Evolutionary conservation across 1,140 invertebrate species (phyloP).

Genomic region (Probaryconus sp.): DNA sequence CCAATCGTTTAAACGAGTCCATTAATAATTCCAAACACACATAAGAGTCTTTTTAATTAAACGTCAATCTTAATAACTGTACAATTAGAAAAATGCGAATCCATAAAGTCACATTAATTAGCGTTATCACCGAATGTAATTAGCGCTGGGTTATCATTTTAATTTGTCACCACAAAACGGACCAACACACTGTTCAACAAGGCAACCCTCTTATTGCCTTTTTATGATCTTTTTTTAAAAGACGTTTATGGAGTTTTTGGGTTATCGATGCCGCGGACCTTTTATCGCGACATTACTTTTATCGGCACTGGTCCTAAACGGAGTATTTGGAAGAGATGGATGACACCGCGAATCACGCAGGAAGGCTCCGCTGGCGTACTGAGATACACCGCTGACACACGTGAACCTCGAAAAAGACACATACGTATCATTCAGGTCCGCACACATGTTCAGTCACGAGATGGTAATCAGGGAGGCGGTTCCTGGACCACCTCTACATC

Average conservation of each 20-base stretch:
- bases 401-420: slow-evolving; percentile 67
- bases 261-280: slow-evolving; percentile 4
- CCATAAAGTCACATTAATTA: slow-evolving; percentile 7
- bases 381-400: slow-evolving; percentile 65
- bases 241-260: slow-evolving; percentile 1
- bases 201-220: slow-evolving; percentile 24
- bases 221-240: slow-evolving; percentile 10
- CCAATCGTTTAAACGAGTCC: slow-evolving; percentile 1
- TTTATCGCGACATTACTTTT: slow-evolving; percentile 20
- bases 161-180: slow-evolving; percentile 41
- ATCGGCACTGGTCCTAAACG: slow-evolving; percentile 1
- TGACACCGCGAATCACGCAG: slow-evolving; percentile 59
- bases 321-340: slow-evolving; percentile 42
- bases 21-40: background rate
- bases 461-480: slow-evolving; percentile 71
- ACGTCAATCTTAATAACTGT: background rate
- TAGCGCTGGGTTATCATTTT: slow-evolving; percentile 41
- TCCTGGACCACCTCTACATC: slow-evolving; percentile 72
- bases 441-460: slow-evolving; percentile 63
- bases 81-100: background rate
- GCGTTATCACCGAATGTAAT: slow-evolving; percentile 35
- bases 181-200: slow-evolving; percentile 22
- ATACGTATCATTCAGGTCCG: slow-evolving; percentile 52
- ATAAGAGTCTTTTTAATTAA: no score
- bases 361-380: slow-evolving; percentile 64